Evolutionary conservation across 2,113 vertebrate species (phyloP), one percentile per base, ranked within the genome.

Genomic region (Pachycephala philippinensis): DNA sequence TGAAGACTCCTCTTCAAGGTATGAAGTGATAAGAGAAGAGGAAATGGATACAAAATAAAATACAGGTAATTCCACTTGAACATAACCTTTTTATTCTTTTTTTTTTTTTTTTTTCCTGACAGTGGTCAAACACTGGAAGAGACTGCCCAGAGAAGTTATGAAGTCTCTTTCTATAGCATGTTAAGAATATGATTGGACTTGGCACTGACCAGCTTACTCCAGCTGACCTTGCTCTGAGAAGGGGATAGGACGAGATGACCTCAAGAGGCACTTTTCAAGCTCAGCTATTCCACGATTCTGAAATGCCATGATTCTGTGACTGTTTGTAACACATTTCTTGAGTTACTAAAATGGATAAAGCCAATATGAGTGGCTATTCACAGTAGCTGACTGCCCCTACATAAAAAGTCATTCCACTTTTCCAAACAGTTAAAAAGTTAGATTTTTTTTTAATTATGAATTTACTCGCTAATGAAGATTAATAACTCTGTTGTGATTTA

Each of bases 61-160:
- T 57, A 47, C 9, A 42, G 22, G 5, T 37, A 70, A 63, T n/a
- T 50, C 4, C 30, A 65, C 28, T 22, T 7, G 2, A 56, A 56
- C 4, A 23, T 40, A 49, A 65, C 5, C 2, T 24, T 28, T 30
- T 2, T 5, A 15, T 44, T 44, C 2, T n/a, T 33, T 13, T 4
- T 19, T 31, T 35, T 35, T 7, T 5, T 7, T 39, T 17, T 63
- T 56, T 39, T 17, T 63, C 50, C 33, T 87, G 7, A 4, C 10
- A 11, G 4, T 35, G 13, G 4, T 53, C 7, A 42, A 82, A 77
- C 12, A 68, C 11, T 35, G 11, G 15, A 87, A 49, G 2, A 52
- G 47, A 45, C 9, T 33, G 6, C 5, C 14, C 37, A 63, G 19
- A 63, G 23, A 74, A 59, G 6, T 23, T 63, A 17, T 37, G 10